Percentiles rank a stretch among this genome's conserved stretches.
phyloP scores from a whole-genome alignment of 2,888 invertebrate genomes.

The Clunio marinus region DNA sequence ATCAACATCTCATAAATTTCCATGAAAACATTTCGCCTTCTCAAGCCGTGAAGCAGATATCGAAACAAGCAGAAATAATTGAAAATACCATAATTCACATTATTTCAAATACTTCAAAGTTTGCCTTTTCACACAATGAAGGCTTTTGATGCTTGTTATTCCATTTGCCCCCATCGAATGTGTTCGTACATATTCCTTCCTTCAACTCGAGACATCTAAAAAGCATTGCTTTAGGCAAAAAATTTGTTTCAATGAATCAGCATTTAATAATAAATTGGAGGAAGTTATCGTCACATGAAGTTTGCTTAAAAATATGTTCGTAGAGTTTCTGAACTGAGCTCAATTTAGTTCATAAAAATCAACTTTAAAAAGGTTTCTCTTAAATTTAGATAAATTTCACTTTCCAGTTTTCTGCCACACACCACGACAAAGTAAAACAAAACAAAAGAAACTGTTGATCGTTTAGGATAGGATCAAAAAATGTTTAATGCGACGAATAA shows the following conservation, averaged over 20 bases:
- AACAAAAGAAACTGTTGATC: no score
- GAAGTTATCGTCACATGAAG: background rate
- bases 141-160: background rate
- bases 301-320: background rate
- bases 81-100: constrained; percentile 27
- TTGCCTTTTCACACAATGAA: constrained; percentile 9
- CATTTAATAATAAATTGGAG: no score
- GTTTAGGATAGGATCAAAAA: no score
- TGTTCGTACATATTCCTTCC: no score
- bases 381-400: no score
- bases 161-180: background rate
- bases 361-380: no score
- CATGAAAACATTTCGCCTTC: background rate
- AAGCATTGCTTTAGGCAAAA: background rate
- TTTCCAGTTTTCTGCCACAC: no score
- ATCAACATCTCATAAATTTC: constrained; percentile 13
- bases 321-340: no score
- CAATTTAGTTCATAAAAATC: no score
- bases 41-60: background rate
- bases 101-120: background rate
- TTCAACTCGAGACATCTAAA: background rate
- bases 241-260: constrained; percentile 1
- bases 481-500: no score
- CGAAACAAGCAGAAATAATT: constrained; percentile 27
- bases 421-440: no score